phyloP scores from a whole-genome alignment of 2,797 vertebrate genomes.

The Aeoliscus strigatus region DNA sequence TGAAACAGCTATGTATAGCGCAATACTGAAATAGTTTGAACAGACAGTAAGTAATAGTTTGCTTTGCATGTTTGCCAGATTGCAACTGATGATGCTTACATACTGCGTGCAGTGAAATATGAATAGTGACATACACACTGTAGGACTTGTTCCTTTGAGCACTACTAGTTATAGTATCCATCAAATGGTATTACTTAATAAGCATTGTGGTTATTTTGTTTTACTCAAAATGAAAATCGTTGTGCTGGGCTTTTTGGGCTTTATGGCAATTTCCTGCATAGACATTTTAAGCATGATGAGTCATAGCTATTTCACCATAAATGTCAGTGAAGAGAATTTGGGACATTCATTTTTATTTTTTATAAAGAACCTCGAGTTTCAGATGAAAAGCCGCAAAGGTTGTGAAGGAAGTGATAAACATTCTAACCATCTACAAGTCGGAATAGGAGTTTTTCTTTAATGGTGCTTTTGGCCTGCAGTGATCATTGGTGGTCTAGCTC shows the following conservation, averaged over 20 bases:
- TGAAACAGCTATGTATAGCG: conserved; percentile 1
- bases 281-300: background rate
- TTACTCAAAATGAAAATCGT: too few species aligned
- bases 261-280: background rate
- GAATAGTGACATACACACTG: conserved; percentile 5
- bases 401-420: conserved; percentile 17
- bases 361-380: conserved; percentile 3
- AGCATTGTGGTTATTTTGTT: background rate
- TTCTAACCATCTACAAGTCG: conserved; percentile 47
- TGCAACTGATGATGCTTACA: conserved; percentile 20
- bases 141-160: conserved; percentile 5
- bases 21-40: too few species aligned
- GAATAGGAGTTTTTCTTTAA: conserved; percentile 45
- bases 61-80: conserved; percentile 13
- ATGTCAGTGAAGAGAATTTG: conserved; percentile 1
- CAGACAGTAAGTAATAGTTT: conserved; percentile 22
- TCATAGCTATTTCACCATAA: background rate
- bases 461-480: conserved; percentile 27
- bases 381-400: conserved; percentile 19
- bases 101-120: conserved; percentile 21
- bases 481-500: conserved; percentile 31
- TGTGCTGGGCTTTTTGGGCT: background rate
- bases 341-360: conserved; percentile 14
- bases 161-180: background rate
- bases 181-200: conserved; percentile 7